Evolutionary conservation across 2,113 vertebrate genomes (phyloP).

Genomic region (Gulo gulo): DNA sequence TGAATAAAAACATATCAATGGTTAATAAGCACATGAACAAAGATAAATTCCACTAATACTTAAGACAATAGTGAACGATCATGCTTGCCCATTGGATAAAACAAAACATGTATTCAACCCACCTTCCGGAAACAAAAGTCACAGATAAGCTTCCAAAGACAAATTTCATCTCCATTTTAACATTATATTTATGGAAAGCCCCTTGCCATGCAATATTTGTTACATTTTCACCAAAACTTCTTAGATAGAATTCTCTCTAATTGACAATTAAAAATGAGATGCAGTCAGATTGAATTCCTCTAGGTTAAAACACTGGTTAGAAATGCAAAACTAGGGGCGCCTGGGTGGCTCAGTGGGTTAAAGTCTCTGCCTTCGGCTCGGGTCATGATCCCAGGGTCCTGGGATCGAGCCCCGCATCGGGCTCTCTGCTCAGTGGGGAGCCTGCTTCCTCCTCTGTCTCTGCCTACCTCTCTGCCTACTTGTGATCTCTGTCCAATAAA

Average conservation of each 20-base stretch:
- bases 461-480: too few relatives aligned
- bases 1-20: not conserved
- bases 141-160: not conserved
- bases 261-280: slow-evolving; percentile 27
- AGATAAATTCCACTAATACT: not conserved
- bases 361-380: too few relatives aligned
- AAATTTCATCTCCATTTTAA: slow-evolving; percentile 10
- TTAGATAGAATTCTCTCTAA: slow-evolving; percentile 34
- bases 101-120: not conserved
- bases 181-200: not conserved
- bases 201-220: not conserved
- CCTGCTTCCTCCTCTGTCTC: too few relatives aligned
- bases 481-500: too few relatives aligned
- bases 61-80: not conserved
- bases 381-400: too few relatives aligned
- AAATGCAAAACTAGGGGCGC: too few relatives aligned
- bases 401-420: too few relatives aligned
- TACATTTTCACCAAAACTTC: not conserved
- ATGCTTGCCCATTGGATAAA: not conserved
- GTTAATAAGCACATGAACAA: not conserved
- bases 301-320: too few relatives aligned
- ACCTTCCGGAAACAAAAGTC: not conserved
- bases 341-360: too few relatives aligned
- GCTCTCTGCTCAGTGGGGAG: too few relatives aligned
- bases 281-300: too few relatives aligned